Percentiles rank a stretch among this genome's conserved stretches.
These are phyloP conservation scores for Synanthedon andrenaeformis DNA, from an alignment of 2,888 invertebrate species.

Conservation along the genomic window DNA sequence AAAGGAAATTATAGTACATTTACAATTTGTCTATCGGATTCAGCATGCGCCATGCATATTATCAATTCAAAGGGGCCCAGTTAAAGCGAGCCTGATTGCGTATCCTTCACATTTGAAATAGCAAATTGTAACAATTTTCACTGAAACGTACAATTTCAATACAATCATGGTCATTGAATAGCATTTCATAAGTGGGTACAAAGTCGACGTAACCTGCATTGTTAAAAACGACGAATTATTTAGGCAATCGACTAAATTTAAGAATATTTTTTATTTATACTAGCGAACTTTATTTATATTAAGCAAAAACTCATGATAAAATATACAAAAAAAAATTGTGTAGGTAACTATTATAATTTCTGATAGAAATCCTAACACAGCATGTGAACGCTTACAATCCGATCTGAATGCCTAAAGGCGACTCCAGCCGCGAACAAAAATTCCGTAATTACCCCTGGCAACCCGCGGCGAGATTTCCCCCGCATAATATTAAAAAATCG, in stretches of 20 bases:
- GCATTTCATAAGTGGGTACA: neutral
- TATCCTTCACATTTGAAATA: slow-evolving; percentile 26
- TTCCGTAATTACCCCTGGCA: too few relatives aligned
- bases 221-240: neutral
- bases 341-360: too few relatives aligned
- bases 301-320: too few relatives aligned
- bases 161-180: slow-evolving; percentile 8
- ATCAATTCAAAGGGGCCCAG: slow-evolving; percentile 31
- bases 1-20: neutral
- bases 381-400: too few relatives aligned
- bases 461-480: too few relatives aligned
- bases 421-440: too few relatives aligned
- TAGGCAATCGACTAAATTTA: neutral
- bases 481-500: too few relatives aligned
- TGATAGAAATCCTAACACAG: too few relatives aligned
- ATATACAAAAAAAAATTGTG: too few relatives aligned
- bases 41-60: neutral
- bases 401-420: too few relatives aligned
- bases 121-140: slow-evolving; percentile 37
- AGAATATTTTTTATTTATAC: too few relatives aligned
- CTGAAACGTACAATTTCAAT: slow-evolving; percentile 19
- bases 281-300: too few relatives aligned
- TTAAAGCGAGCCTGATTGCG: slow-evolving; percentile 49
- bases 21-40: neutral
- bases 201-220: neutral